Evolutionary conservation across 1,140 invertebrate species (phyloP).

Genomic region (Choristoneura fumiferana): DNA sequence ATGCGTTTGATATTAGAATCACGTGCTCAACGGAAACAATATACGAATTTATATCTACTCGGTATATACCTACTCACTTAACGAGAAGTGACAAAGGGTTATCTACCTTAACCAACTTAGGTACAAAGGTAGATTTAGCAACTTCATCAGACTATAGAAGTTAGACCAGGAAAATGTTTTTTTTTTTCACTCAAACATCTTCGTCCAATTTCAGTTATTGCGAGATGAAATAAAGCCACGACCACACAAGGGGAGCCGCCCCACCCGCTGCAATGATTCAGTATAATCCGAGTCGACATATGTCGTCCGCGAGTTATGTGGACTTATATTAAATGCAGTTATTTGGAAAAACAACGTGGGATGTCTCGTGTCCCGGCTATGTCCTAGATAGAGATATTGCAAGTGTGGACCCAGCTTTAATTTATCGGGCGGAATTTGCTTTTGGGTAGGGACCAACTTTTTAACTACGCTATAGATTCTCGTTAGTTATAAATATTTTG

Average conservation of each 20-base stretch:
- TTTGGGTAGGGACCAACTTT: too few species aligned
- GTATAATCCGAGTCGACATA: constrained; percentile 10
- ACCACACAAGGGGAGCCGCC: constrained; percentile 1
- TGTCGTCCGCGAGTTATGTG: background rate
- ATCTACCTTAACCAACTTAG: background rate
- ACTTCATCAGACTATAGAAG: too few species aligned
- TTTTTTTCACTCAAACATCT: constrained; percentile 3
- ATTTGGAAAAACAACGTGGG: constrained; percentile 12
- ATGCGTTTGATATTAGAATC: background rate
- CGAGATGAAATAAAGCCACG: constrained; percentile 12
- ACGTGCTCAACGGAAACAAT: constrained; percentile 6
- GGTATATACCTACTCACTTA: background rate
- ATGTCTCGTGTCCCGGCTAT: too few species aligned
- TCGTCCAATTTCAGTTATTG: constrained; percentile 12
- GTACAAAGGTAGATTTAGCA: too few species aligned
- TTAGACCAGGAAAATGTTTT: too few species aligned
- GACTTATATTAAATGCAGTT: constrained; percentile 15
- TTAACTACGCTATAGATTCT: too few species aligned
- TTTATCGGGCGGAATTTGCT: too few species aligned
- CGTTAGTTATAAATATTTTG: too few species aligned
- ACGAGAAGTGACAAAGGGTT: background rate
- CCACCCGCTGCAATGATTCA: constrained; percentile 4
- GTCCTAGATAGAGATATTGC: too few species aligned
- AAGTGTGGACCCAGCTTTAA: too few species aligned
- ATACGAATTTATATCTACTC: constrained; percentile 10